Evolutionary conservation across 2,888 invertebrate species (phyloP).

Genomic region (Pseudococcus longispinus): DNA sequence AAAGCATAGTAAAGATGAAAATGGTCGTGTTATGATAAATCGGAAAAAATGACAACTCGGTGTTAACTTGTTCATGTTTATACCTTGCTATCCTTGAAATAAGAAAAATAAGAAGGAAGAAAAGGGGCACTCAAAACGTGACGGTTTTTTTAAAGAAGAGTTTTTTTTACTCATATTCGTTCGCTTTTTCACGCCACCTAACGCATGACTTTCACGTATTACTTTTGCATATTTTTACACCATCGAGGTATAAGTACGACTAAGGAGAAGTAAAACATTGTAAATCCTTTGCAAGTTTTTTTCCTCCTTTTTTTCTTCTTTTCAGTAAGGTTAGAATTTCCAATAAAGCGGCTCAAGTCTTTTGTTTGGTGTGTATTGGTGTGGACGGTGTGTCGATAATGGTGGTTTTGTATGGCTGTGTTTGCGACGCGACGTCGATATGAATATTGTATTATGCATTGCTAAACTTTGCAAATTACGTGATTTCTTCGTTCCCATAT

Average conservation of each 20-base stretch:
- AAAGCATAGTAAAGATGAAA: background rate
- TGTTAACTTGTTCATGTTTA: constrained; percentile 41
- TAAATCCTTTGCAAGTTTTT: constrained; percentile 30
- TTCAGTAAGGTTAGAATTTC: background rate
- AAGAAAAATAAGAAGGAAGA: background rate
- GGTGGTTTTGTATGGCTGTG: constrained; percentile 2
- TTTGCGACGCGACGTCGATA: background rate
- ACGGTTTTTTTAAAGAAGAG: constrained; percentile 13
- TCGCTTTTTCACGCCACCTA: constrained; percentile 31
- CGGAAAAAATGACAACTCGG: constrained; percentile 20
- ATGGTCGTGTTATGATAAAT: constrained; percentile 3
- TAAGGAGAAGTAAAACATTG: constrained; percentile 12
- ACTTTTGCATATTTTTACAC: constrained; percentile 42
- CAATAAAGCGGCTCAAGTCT: constrained; percentile 39
- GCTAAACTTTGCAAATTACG: constrained; percentile 21
- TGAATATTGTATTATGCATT: constrained; percentile 40
- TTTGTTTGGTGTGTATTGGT: background rate
- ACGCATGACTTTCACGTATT: constrained; percentile 42
- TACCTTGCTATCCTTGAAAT: constrained; percentile 15
- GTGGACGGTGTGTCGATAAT: background rate
- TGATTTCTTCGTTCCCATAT: constrained; percentile 1
- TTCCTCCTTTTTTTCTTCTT: background rate
- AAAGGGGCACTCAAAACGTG: background rate
- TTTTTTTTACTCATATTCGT: background rate
- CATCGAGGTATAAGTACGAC: background rate